Percentiles rank a stretch among this genome's conserved stretches.
These are phyloP conservation scores for Rhagologus leucostigma DNA, from an alignment of 2,113 vertebrate genomes.

Conservation along the genomic window DNA sequence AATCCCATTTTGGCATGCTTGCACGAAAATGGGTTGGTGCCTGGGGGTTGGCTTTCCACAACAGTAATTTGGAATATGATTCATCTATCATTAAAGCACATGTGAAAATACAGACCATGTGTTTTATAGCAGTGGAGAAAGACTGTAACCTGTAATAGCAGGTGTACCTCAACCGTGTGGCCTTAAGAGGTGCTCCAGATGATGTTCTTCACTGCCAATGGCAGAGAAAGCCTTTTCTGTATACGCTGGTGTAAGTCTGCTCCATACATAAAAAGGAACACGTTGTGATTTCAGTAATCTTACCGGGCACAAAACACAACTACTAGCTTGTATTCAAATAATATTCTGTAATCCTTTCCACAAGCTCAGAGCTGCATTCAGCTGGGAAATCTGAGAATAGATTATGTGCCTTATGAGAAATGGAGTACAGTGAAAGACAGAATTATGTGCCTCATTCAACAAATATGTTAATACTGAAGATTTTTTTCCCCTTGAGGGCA, in stretches of 20 bases:
- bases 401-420: constrained; percentile 29
- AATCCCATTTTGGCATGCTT: constrained; percentile 19
- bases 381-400: constrained; percentile 31
- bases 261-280: background rate
- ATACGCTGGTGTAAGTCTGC: background rate
- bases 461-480: constrained; percentile 14
- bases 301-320: background rate
- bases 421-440: background rate
- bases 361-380: constrained; percentile 39
- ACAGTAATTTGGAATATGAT: constrained; percentile 1
- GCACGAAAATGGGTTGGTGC: background rate
- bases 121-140: background rate
- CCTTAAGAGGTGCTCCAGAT: background rate
- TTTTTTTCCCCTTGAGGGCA: background rate
- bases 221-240: background rate
- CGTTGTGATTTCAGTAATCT: background rate
- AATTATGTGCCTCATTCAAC: constrained; percentile 28
- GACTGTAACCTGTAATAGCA: background rate
- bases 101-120: background rate
- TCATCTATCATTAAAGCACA: constrained; percentile 17
- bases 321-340: constrained; percentile 36
- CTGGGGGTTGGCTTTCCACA: background rate
- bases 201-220: background rate
- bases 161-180: background rate
- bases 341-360: constrained; percentile 59